Evolutionary conservation across 1,140 invertebrate species (phyloP), one percentile per base, ranked within the genome.

Genomic region (Drosophila lacteicornis): DNA sequence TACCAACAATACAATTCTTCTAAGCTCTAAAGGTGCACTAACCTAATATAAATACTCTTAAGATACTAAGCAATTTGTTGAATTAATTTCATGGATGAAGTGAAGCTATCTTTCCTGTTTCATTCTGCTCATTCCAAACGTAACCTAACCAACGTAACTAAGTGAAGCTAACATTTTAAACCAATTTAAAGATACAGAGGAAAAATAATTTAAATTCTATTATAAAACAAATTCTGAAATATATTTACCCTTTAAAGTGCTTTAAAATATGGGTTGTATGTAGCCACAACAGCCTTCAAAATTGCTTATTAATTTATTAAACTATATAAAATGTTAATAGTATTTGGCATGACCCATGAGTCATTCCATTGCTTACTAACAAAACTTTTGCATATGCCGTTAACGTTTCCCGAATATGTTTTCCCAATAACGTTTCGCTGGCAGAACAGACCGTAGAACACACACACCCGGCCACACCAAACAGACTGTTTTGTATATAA

Each of bases 401-500:
- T n/a, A 61, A 17, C 42, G 30, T 46, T 67, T 22, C 17, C 57
- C n/a, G 45, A 47, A 62, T 62, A 42, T 51, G 58, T 38, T 40
- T 67, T 49, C 22, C 45, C 65, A 27, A 47, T 17, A 66, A 42
- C 61, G 25, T 53, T 63, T 66, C 17, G 9, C 46, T 27, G 45
- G 11, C 46, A 33, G 45, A 36, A 46, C 7, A 46, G 12, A 22
- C 19, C 45, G 25, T 2, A 36, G 38, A 70, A 60, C 69, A 49
- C 69, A 70, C 68, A 30, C 65, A 46, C 66, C 45, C 17, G 45
- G 62, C 17, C 22, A 15, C 60, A 55, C 47, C 33, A 19, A 38
- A 40, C 53, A 38, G 33, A 55, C 33, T 55, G 53, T 42, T 42
- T 63, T 50, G 40, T 70, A 43, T 46, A 67, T 70, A 68, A 70